A percentile compares a stretch with the other conserved stretches of the same genome.
phyloP scores from a whole-genome alignment of 1,140 invertebrate species.

The Gryon sp. region DNA sequence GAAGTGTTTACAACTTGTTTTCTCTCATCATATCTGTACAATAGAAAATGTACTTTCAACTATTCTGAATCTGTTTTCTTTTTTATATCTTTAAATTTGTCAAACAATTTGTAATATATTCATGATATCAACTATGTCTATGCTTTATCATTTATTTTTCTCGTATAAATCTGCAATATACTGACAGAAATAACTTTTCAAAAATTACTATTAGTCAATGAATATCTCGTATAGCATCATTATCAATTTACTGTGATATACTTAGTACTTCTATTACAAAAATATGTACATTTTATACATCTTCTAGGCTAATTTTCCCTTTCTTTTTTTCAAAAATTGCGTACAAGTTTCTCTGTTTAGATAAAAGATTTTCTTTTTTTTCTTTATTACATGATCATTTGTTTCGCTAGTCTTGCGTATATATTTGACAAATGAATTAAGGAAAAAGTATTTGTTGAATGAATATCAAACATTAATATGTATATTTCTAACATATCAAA shows the following conservation, averaged over 20 bases:
- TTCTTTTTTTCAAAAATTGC: too few species aligned
- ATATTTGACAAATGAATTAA: background rate
- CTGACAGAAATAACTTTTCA: slow-evolving; percentile 1
- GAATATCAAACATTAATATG: too few species aligned
- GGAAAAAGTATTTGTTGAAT: too few species aligned
- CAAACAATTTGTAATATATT: background rate
- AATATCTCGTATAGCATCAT: too few species aligned
- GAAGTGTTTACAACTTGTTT: background rate
- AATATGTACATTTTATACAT: too few species aligned
- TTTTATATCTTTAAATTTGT: background rate
- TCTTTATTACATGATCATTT: too few species aligned
- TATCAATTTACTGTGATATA: too few species aligned
- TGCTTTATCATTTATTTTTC: background rate
- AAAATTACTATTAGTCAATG: background rate
- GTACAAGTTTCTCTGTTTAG: too few species aligned
- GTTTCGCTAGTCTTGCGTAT: background rate
- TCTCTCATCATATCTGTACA: slow-evolving; percentile 1
- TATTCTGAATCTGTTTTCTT: background rate
- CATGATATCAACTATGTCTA: background rate
- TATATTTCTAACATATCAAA: too few species aligned
- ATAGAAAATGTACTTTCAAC: slow-evolving; percentile 1
- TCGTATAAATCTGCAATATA: background rate
- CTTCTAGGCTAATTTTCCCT: too few species aligned
- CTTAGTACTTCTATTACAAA: too few species aligned
- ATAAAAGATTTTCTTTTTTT: too few species aligned